Evolutionary conservation across 1,140 invertebrate species (phyloP), one percentile per base, ranked within the genome.

Genomic region (Cataglyphis hispanica): DNA sequence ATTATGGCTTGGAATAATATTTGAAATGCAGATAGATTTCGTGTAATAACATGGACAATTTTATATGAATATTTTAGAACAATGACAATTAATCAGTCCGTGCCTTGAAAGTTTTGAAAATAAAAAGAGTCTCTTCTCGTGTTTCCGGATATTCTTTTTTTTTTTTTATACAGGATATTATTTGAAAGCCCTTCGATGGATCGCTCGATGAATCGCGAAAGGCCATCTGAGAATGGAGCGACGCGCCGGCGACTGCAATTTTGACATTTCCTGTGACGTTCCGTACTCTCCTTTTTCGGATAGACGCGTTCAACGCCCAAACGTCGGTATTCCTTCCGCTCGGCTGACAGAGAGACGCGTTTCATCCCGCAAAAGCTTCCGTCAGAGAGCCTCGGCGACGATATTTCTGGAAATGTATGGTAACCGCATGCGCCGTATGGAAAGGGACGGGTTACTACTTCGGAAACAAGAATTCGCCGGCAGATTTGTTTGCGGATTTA

Each of bases 401-500:
- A 81, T 56, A 53, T 70, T 70, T 25, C 50, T 50, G 69, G 16
- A 83, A 83, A 83, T 74, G 37, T 46, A 83, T 61, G 78, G 78
- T 74, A 74, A 83, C 78, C 67, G 27, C 78, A 83, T 61, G 56
- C 67, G 53, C 19, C 66, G 64, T 43, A 58, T 22, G 34, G 50
- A 10, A 4, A n/a, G 25, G 7, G n/a, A 31, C 53, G 67, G 67
- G 37, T 43, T 53, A 74, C 78, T 58, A 60, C 37, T 40, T 72
- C 67, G 78, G 67, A 74, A 74, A 40, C 78, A 83, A 83, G 78
- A 83, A 83, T 83, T 60, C 53, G 37, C 53, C 53, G 78, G 40
- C 78, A 60, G 78, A 83, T 83, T 83, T 83, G 78, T 83, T 83
- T 61, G 78, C 67, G 78, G 67, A 61, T 83, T 70, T 83, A 83